Conservation (phyloP, 2,888 invertebrate genomes). For the Apoda limacodes region DNA sequence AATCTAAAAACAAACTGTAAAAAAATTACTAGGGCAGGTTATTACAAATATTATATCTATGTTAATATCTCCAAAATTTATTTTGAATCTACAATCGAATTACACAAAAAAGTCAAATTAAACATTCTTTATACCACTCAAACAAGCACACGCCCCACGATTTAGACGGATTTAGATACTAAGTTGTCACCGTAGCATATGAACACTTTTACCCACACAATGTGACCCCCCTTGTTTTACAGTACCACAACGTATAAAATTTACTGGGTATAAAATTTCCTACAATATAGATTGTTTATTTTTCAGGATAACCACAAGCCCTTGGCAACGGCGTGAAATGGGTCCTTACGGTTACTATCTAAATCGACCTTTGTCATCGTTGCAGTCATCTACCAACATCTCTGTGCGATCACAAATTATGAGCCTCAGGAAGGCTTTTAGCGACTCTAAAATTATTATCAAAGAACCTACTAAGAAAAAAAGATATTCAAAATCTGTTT, state of each 20-base stretch:
- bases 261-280: neutral
- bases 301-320: slow-evolving; percentile 68
- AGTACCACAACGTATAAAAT: neutral
- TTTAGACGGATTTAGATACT: neutral
- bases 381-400: slow-evolving; percentile 27
- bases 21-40: too few relatives aligned
- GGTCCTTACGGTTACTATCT: slow-evolving; percentile 72
- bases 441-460: slow-evolving; percentile 45
- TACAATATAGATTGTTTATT: slow-evolving; percentile 8
- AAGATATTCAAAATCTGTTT: slow-evolving; percentile 54
- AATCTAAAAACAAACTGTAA: too few relatives aligned
- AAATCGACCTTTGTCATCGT: slow-evolving; percentile 48
- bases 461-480: slow-evolving; percentile 44
- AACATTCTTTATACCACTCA: too few relatives aligned
- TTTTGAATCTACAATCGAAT: too few relatives aligned
- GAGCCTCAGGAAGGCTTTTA: slow-evolving; percentile 38
- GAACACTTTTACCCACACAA: neutral
- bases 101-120: too few relatives aligned
- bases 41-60: too few relatives aligned
- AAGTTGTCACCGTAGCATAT: neutral
- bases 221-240: slow-evolving; percentile 4
- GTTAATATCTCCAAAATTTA: too few relatives aligned
- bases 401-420: slow-evolving; percentile 27
- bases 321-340: slow-evolving; percentile 70
- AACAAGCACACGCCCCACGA: too few relatives aligned